A percentile compares a stretch with the other conserved stretches of the same genome.
Evolutionary conservation across 1,140 invertebrate genomes (phyloP).

Genomic region (Pogonomyrmex barbatus): DNA sequence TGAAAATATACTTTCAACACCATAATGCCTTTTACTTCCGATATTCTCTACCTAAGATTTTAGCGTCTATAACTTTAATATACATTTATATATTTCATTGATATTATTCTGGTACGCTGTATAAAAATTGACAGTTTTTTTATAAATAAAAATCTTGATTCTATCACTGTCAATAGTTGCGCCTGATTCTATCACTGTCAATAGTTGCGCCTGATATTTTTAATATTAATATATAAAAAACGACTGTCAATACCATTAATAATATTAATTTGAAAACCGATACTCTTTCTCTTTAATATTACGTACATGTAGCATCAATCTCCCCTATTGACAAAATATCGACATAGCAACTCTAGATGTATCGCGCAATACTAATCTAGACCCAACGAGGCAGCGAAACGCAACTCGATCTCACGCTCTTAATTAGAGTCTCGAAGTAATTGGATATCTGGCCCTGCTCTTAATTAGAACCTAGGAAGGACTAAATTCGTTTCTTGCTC

Average conservation of each 20-base stretch:
- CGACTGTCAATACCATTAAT: neutral
- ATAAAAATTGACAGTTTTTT: neutral
- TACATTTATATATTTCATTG: neutral
- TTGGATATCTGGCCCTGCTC: slow-evolving; percentile 60
- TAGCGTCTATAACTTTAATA: neutral
- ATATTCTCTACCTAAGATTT: neutral
- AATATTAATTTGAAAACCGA: neutral
- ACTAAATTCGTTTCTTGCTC: slow-evolving; percentile 39
- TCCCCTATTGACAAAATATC: slow-evolving; percentile 5
- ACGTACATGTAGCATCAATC: neutral
- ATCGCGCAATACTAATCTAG: neutral
- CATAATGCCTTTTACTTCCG: neutral
- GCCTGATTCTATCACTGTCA: neutral
- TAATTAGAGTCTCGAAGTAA: slow-evolving; percentile 76
- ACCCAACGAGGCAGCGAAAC: neutral
- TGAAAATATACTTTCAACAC: neutral
- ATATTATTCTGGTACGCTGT: neutral
- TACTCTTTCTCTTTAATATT: neutral
- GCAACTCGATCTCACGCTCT: slow-evolving; percentile 61
- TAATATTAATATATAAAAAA: neutral
- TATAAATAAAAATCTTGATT: neutral
- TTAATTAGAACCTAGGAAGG: slow-evolving; percentile 68
- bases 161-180: neutral
- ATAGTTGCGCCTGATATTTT: neutral
- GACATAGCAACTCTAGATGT: neutral